Percentiles rank a stretch among this genome's conserved stretches.
These are phyloP conservation scores for Leucoma salicis DNA, from an alignment of 2,888 invertebrate species.

Conservation along the genomic window DNA sequence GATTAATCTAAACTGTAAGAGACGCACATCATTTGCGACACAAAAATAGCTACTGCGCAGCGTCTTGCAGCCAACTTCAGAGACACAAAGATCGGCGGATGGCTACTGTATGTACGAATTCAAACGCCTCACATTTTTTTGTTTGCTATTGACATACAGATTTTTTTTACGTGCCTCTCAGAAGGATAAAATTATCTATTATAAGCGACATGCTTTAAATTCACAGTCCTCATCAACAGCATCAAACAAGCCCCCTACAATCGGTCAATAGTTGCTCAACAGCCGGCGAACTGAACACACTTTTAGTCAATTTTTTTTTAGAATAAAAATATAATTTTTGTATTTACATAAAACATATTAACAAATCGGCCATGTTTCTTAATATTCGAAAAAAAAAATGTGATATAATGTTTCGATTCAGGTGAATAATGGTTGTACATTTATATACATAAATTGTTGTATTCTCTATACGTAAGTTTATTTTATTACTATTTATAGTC, in stretches of 20 bases:
- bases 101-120: no score
- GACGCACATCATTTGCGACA: no score
- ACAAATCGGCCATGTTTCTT: slow-evolving; percentile 51
- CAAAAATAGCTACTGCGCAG: no score
- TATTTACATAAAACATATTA: slow-evolving; percentile 19
- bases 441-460: slow-evolving; percentile 41
- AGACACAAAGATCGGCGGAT: no score
- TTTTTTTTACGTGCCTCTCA: no score
- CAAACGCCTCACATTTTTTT: no score
- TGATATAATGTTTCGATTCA: slow-evolving; percentile 50
- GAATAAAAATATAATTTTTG: slow-evolving; percentile 27
- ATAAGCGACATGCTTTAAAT: no score
- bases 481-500: slow-evolving; percentile 26
- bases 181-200: no score
- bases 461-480: slow-evolving; percentile 46
- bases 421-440: slow-evolving; percentile 47
- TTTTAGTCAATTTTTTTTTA: slow-evolving; percentile 34
- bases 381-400: slow-evolving; percentile 41
- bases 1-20: no score
- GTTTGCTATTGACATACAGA: no score
- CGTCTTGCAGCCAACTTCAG: no score
- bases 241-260: not conserved
- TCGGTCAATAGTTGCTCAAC: slow-evolving; percentile 1
- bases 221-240: no score
- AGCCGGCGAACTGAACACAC: slow-evolving; percentile 20